phyloP scores from a whole-genome alignment of 2,888 invertebrate species.

The Dryocosmus kuriphilus region DNA sequence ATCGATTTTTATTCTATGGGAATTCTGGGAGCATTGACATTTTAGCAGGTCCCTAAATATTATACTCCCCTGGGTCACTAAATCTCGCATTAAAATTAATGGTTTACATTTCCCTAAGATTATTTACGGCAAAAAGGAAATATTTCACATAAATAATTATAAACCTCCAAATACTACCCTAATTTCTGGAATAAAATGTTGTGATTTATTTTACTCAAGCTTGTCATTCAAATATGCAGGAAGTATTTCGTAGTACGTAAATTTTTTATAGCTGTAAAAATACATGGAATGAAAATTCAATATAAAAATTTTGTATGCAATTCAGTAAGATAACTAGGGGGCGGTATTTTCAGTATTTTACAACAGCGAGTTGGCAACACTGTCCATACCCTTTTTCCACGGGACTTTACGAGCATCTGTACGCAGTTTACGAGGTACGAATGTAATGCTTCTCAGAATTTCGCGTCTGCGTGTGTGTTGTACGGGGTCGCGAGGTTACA shows the following conservation, averaged over 20 bases:
- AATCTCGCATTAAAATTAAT: slow-evolving; percentile 16
- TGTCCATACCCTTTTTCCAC: slow-evolving; percentile 38
- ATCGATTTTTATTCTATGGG: slow-evolving; percentile 33
- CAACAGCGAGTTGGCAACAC: slow-evolving; percentile 35
- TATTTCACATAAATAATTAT: neutral
- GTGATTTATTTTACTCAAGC: neutral
- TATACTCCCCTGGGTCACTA: slow-evolving; percentile 13
- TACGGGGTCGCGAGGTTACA: slow-evolving; percentile 33
- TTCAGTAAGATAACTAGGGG: slow-evolving; percentile 27
- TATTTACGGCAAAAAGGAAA: neutral
- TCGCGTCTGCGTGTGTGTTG: slow-evolving; percentile 23
- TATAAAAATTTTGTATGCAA: slow-evolving; percentile 18
- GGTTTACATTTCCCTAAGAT: neutral
- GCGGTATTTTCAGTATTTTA: slow-evolving; percentile 22
- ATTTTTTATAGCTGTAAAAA: neutral
- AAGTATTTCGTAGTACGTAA: neutral
- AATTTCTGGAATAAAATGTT: too few relatives aligned
- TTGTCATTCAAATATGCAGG: neutral
- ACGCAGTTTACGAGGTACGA: slow-evolving; percentile 40
- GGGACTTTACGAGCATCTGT: slow-evolving; percentile 39
- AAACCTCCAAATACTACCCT: neutral
- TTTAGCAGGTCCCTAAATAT: slow-evolving; percentile 24
- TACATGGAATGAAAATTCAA: slow-evolving; percentile 4
- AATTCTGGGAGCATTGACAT: slow-evolving; percentile 20
- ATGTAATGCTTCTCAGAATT: slow-evolving; percentile 39